phyloP scores from a whole-genome alignment of 2,888 invertebrate species.

The Agrochola litura region DNA sequence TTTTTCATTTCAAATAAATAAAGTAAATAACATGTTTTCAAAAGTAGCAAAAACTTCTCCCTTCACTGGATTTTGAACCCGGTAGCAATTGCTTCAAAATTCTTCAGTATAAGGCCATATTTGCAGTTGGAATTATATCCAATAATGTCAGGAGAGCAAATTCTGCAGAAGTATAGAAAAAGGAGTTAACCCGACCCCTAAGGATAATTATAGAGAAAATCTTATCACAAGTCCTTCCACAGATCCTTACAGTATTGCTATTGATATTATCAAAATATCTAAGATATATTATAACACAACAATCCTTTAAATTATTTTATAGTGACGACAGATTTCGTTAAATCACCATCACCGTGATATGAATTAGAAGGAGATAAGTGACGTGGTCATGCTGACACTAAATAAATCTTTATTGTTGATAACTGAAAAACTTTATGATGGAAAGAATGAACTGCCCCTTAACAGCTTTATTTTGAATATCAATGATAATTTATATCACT shows the following conservation, averaged over 20 bases:
- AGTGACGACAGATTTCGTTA: constrained; percentile 1
- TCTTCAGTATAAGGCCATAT: constrained; percentile 1
- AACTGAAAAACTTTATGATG: background rate
- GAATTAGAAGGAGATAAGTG: constrained; percentile 14
- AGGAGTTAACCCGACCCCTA: background rate
- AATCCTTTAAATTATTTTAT: constrained; percentile 11
- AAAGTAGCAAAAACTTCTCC: background rate
- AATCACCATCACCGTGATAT: constrained; percentile 23
- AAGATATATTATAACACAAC: background rate
- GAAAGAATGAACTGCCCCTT: background rate
- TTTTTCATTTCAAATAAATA: constrained; percentile 10
- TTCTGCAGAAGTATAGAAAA: background rate
- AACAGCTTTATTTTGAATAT: constrained; percentile 4
- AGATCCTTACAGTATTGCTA: background rate
- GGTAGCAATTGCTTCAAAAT: background rate
- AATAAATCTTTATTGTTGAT: constrained; percentile 8
- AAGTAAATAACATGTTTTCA: constrained; percentile 13
- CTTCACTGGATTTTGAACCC: constrained; percentile 33
- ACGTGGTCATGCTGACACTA: constrained; percentile 19
- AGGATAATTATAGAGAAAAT: background rate
- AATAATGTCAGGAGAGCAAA: background rate
- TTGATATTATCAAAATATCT: background rate
- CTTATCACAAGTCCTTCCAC: background rate
- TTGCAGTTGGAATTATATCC: background rate
- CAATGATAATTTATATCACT: background rate